Evolutionary conservation across 2,113 vertebrate species (phyloP).

Genomic region (Gallinago media): DNA sequence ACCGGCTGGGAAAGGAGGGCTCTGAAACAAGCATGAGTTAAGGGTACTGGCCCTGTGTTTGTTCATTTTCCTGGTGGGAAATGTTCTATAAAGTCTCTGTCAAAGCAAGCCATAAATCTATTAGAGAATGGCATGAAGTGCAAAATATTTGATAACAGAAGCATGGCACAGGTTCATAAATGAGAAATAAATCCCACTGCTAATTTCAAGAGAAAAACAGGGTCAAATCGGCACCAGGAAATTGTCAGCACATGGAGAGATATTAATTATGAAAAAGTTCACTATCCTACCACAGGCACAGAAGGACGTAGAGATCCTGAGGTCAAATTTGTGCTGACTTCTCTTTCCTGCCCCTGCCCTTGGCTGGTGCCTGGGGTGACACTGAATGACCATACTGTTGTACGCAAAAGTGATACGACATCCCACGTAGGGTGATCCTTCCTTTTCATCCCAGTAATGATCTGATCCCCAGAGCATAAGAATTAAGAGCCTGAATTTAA

Average conservation of each 20-base stretch:
- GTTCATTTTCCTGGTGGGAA: background rate
- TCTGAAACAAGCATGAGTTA: background rate
- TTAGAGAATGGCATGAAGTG: background rate
- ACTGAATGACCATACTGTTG: background rate
- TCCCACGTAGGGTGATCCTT: background rate
- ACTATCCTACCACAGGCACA: accelerated
- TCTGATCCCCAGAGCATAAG: background rate
- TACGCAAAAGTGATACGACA: background rate
- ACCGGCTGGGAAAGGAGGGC: background rate
- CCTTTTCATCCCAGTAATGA: background rate
- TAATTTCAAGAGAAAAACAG: background rate
- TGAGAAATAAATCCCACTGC: background rate
- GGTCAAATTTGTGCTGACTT: background rate
- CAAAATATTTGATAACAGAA: background rate
- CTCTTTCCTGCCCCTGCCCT: background rate
- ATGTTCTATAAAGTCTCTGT: background rate
- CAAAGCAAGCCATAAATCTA: background rate
- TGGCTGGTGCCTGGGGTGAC: background rate
- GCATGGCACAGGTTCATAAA: background rate
- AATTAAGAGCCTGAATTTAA: background rate
- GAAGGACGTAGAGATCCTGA: background rate
- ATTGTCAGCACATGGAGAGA: background rate
- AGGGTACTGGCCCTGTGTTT: background rate
- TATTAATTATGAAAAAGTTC: background rate
- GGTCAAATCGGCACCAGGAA: background rate